A percentile compares a stretch with the other conserved stretches of the same genome.
phyloP scores from a whole-genome alignment of 2,113 vertebrate genomes.

The Dasyurus viverrinus region DNA sequence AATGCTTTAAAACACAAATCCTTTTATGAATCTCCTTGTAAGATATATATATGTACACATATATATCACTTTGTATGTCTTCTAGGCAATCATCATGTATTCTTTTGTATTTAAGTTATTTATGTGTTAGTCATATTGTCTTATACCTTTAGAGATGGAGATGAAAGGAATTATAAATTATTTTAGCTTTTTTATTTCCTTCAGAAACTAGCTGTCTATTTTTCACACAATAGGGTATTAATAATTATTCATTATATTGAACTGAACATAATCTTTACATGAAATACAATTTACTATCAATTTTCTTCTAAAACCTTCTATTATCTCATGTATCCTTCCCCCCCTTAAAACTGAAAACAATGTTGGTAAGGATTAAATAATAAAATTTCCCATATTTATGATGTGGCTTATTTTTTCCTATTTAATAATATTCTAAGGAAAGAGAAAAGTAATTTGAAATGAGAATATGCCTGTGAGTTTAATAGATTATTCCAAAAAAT shows the following conservation, averaged over 20 bases:
- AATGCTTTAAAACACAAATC: not conserved
- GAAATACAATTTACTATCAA: not conserved
- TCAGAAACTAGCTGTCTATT: not conserved
- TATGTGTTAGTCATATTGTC: not conserved
- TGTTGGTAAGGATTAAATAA: not conserved
- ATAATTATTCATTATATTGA: not conserved
- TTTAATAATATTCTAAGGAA: not conserved
- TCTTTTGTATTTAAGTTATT: not conserved
- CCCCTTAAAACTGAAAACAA: not conserved
- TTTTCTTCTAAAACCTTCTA: not conserved
- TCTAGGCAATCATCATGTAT: not conserved
- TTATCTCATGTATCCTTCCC: not conserved
- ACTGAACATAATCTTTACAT: not conserved
- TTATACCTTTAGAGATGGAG: not conserved
- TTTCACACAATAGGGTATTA: not conserved
- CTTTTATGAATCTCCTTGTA: not conserved
- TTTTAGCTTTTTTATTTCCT: not conserved
- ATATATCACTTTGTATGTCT: not conserved
- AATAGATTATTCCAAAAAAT: conserved; percentile 29
- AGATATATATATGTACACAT: no score
- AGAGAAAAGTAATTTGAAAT: not conserved
- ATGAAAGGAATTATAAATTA: not conserved
- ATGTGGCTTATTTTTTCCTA: not conserved
- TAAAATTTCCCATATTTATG: not conserved
- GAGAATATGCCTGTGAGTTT: not conserved